Conservation (phyloP, 1,140 invertebrate genomes). For the Leptinotarsa defecta region DNA sequence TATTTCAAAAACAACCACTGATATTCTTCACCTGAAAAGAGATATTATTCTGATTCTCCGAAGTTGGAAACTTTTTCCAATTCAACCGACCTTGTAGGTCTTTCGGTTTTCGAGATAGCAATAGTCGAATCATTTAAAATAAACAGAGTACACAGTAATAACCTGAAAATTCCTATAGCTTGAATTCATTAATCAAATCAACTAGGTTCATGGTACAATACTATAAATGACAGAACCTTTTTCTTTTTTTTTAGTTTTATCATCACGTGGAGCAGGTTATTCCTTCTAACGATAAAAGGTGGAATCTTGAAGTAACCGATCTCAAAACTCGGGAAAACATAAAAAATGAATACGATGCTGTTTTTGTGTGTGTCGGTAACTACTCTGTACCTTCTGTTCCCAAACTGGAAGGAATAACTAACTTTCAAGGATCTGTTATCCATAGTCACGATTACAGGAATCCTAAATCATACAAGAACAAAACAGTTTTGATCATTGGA, state of each 20-base stretch:
- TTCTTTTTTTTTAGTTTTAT: conserved; percentile 38
- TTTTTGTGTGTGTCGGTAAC: conserved; percentile 73
- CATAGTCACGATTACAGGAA: conserved; percentile 74
- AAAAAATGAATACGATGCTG: conserved; percentile 60
- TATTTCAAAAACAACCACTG: no score
- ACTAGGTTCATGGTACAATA: no score
- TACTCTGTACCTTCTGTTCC: conserved; percentile 68
- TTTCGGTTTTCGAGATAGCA: no score
- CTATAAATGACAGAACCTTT: no score
- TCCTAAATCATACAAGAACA: conserved; percentile 60
- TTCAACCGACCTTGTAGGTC: no score
- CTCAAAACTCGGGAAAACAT: conserved; percentile 51
- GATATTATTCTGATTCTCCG: no score
- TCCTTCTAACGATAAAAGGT: conserved; percentile 46
- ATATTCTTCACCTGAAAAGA: no score
- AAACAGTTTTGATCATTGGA: conserved; percentile 70
- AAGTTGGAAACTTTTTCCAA: no score
- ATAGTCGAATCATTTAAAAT: not conserved
- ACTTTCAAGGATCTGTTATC: conserved; percentile 62
- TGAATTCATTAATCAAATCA: not conserved
- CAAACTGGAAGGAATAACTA: conserved; percentile 60
- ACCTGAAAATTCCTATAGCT: not conserved
- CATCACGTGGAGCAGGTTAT: conserved; percentile 51
- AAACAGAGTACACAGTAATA: no score
- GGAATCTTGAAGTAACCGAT: conserved; percentile 57